These are phyloP conservation scores for Drosophila picticornis DNA, from an alignment of 2,888 invertebrate species.

Conservation along the genomic window DNA sequence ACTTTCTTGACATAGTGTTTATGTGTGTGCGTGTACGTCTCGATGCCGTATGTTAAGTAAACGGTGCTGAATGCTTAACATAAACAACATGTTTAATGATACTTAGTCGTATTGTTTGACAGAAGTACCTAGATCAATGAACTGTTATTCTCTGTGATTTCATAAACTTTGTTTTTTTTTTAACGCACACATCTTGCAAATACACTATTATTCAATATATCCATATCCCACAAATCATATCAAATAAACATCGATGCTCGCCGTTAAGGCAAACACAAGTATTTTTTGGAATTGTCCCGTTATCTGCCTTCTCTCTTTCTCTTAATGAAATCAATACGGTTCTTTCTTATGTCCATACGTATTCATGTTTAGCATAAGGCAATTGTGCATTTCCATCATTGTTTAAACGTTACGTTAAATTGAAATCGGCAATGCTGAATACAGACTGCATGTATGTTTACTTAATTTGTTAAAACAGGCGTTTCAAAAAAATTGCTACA, in stretches of 20 bases:
- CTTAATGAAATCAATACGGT: neutral
- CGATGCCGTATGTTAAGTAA: constrained; percentile 17
- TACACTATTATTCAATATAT: neutral
- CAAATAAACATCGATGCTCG: neutral
- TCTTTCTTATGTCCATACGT: neutral
- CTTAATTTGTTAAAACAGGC: neutral
- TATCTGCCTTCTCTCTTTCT: neutral
- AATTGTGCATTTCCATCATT: neutral
- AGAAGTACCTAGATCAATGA: constrained; percentile 31
- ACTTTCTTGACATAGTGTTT: no score
- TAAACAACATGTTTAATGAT: constrained; percentile 46
- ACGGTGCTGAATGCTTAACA: constrained; percentile 16
- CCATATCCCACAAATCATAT: neutral
- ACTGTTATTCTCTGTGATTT: constrained; percentile 33
- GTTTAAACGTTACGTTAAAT: no score
- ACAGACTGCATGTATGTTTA: neutral
- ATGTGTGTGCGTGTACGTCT: neutral
- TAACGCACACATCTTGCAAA: neutral
- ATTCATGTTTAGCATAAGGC: neutral
- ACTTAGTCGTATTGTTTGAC: constrained; percentile 8
- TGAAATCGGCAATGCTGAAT: neutral
- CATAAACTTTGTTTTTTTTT: neutral
- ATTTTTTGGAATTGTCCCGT: neutral
- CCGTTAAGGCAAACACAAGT: no score
- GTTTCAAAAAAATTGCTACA: neutral